These are phyloP conservation scores for Tenualosa thibaudeaui DNA, from an alignment of 2,797 vertebrate species.

Conservation along the genomic window DNA sequence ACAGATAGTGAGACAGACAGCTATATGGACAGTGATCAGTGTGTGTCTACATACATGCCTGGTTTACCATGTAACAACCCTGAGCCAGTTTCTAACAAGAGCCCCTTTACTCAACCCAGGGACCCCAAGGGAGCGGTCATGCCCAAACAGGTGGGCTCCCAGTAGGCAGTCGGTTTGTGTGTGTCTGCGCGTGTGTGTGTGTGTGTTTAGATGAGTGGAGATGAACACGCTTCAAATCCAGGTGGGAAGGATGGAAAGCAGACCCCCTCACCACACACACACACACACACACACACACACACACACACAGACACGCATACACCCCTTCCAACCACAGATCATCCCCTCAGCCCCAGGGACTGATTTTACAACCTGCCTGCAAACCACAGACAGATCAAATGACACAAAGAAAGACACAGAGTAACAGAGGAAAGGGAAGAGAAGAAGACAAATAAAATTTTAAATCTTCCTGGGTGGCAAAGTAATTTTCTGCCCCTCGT, in stretches of 20 bases:
- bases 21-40: not conserved
- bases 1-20: not conserved
- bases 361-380: constrained; percentile 3
- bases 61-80: not conserved
- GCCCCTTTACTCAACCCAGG: not conserved
- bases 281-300: not conserved
- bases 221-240: not conserved
- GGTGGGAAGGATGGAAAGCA: not conserved
- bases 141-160: constrained; percentile 7
- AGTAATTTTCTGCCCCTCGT: not conserved
- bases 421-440: no score
- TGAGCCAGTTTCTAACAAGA: not conserved
- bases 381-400: constrained; percentile 6
- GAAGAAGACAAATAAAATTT: not conserved
- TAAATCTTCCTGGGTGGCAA: not conserved
- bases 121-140: not conserved
- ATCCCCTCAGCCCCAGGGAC: not conserved
- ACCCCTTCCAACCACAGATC: not conserved
- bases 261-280: not conserved
- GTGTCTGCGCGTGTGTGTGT: not conserved
- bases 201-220: no score
- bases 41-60: not conserved
- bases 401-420: not conserved
- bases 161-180: not conserved
- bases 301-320: not conserved